These are phyloP conservation scores for Patagioenas fasciata DNA, from an alignment of 2,113 vertebrate genomes.

Conservation along the genomic window DNA sequence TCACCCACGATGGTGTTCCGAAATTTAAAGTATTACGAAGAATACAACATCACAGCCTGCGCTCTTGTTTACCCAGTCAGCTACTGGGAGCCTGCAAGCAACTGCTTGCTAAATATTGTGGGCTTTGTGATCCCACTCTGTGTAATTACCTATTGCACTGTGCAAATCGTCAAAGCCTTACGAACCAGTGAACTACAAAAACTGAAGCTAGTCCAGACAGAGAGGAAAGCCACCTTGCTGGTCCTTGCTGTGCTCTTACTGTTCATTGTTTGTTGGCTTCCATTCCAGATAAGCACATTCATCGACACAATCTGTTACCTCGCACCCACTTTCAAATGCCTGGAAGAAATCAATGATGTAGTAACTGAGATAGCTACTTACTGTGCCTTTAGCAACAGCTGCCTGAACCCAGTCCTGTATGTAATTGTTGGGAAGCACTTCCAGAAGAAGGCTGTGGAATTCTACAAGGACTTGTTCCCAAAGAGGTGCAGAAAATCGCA, in stretches of 20 bases:
- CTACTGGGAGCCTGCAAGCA: conserved; percentile 63
- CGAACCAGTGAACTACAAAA: conserved; percentile 68
- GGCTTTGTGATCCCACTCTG: conserved; percentile 85
- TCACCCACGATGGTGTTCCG: conserved; percentile 81
- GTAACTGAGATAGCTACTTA: conserved; percentile 82
- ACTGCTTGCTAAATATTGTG: conserved; percentile 78
- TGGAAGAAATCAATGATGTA: conserved; percentile 52
- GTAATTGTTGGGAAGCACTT: conserved; percentile 95
- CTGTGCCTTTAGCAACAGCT: conserved; percentile 89
- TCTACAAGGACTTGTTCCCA: conserved; percentile 64
- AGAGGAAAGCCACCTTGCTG: conserved; percentile 81
- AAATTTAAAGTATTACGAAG: conserved; percentile 5
- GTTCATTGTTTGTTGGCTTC: conserved; percentile 88
- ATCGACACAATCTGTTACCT: conserved; percentile 77
- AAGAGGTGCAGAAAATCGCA: conserved; percentile 13
- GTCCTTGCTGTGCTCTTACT: conserved; percentile 84
- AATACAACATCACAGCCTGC: conserved; percentile 77
- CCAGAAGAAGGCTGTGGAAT: conserved; percentile 86
- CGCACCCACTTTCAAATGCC: conserved; percentile 56
- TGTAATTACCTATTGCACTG: conserved; percentile 84
- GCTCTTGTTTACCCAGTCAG: conserved; percentile 71
- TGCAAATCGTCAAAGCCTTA: conserved; percentile 81
- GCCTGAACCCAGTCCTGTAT: conserved; percentile 91
- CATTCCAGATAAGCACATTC: conserved; percentile 80
- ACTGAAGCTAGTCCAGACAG: conserved; percentile 71